These are phyloP conservation scores for Oceanodroma leucorhoa DNA, from an alignment of 2,797 vertebrate species.

Conservation along the genomic window DNA sequence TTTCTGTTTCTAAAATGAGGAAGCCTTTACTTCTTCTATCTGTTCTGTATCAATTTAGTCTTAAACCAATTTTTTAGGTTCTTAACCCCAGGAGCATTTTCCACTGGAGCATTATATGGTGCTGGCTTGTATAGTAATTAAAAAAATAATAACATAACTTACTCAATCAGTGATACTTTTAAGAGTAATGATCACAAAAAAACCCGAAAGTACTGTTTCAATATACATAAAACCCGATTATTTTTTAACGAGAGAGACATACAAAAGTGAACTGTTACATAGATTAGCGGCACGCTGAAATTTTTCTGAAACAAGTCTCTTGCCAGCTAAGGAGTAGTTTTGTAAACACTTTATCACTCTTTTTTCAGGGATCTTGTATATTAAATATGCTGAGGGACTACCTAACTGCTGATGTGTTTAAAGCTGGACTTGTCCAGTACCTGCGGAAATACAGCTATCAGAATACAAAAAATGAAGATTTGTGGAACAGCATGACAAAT, in stretches of 20 bases:
- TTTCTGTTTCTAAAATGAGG: neutral
- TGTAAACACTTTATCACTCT: neutral
- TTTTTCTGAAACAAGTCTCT: neutral
- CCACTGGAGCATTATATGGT: neutral
- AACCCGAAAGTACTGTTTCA: neutral
- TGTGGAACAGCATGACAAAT: conserved; percentile 87
- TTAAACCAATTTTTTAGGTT: neutral
- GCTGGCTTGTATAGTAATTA: neutral
- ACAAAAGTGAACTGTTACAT: neutral
- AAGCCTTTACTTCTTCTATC: neutral
- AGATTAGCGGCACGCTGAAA: too few species aligned
- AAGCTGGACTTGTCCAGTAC: conserved; percentile 86
- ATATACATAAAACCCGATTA: neutral
- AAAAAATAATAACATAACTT: neutral
- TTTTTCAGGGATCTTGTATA: conserved; percentile 88
- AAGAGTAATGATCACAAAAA: neutral
- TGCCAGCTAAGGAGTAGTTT: neutral
- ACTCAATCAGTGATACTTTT: neutral
- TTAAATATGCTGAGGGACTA: conserved; percentile 91
- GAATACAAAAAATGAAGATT: conserved; percentile 87
- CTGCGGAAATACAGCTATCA: conserved; percentile 87
- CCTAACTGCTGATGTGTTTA: conserved; percentile 83
- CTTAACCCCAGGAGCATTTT: neutral
- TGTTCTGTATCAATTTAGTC: neutral
- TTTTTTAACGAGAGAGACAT: neutral